Conservation (phyloP, 2,888 invertebrate species). For the Adelognathus sp. region DNA sequence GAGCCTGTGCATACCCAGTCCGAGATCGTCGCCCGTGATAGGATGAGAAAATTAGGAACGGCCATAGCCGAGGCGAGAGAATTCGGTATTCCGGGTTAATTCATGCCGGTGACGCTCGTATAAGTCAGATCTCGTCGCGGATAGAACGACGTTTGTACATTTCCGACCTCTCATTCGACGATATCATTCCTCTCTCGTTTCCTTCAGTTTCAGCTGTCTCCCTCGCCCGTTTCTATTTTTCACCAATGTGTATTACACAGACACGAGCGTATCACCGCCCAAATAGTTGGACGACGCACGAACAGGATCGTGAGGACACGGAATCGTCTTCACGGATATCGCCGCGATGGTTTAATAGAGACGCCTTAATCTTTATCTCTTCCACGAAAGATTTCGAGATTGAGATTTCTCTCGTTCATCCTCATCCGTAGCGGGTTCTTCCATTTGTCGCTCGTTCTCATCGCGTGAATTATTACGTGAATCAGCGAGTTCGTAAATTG, state of each 20-base stretch:
- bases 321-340: conserved; percentile 16
- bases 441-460: not conserved
- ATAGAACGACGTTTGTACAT: conserved; percentile 58
- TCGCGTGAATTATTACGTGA: not conserved
- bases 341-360: conserved; percentile 38
- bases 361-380: conserved; percentile 35
- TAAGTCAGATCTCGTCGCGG: conserved; percentile 60
- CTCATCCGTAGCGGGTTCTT: not conserved
- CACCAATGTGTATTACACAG: conserved; percentile 10
- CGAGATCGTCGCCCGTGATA: conserved; percentile 57
- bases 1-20: conserved; percentile 28
- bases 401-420: conserved; percentile 36
- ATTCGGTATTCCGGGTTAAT: conserved; percentile 59
- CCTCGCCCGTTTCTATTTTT: conserved; percentile 14
- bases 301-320: conserved; percentile 36
- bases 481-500: conserved; percentile 4
- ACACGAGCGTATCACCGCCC: conserved; percentile 14
- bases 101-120: conserved; percentile 58
- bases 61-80: conserved; percentile 53
- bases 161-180: conserved; percentile 50
- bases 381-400: conserved; percentile 27
- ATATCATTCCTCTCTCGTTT: conserved; percentile 5
- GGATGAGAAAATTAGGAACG: conserved; percentile 59
- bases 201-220: conserved; percentile 14
- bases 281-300: conserved; percentile 28